Conservation (phyloP, 30 jellyfish, hydroid and myxozoan genomes). For the Rhopilema esculentum region DNA sequence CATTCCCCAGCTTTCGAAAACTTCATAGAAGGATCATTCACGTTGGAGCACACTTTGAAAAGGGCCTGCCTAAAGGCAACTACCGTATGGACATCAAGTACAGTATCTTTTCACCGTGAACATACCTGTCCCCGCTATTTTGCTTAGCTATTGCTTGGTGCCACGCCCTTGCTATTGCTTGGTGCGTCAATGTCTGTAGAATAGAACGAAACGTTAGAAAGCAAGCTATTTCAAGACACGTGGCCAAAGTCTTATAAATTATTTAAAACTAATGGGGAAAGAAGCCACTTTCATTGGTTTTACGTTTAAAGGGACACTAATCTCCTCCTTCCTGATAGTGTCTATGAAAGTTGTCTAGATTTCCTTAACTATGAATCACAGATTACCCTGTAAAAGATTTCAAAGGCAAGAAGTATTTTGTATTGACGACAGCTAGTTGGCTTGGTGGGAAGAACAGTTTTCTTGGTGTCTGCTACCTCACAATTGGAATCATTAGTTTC, state of each 20-base stretch:
- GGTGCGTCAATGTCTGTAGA: no score
- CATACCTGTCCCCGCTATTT: not conserved
- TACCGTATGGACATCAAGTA: slow-evolving; percentile 79
- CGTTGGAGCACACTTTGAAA: slow-evolving; percentile 61
- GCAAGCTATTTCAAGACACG: no score
- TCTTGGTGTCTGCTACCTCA: slow-evolving; percentile 49
- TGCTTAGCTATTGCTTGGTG: no score
- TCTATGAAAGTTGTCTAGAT: not conserved
- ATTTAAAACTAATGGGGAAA: not conserved
- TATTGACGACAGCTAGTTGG: slow-evolving; percentile 46
- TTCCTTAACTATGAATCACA: not conserved
- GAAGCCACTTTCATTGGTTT: not conserved
- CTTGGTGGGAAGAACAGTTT: slow-evolving; percentile 60
- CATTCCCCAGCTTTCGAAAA: slow-evolving; percentile 96
- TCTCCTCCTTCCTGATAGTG: no score
- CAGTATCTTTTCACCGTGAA: slow-evolving; percentile 76
- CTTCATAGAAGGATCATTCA: slow-evolving; percentile 74
- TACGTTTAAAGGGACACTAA: no score
- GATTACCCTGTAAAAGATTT: slow-evolving; percentile 56
- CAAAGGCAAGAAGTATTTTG: slow-evolving; percentile 57
- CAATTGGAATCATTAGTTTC: slow-evolving; percentile 36
- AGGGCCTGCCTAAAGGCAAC: slow-evolving; percentile 94
- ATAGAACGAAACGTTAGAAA: no score
- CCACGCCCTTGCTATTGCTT: no score
- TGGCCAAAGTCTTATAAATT: not conserved